phyloP scores from a whole-genome alignment of 2,797 vertebrate genomes.

The Bryconaethiops microstoma region DNA sequence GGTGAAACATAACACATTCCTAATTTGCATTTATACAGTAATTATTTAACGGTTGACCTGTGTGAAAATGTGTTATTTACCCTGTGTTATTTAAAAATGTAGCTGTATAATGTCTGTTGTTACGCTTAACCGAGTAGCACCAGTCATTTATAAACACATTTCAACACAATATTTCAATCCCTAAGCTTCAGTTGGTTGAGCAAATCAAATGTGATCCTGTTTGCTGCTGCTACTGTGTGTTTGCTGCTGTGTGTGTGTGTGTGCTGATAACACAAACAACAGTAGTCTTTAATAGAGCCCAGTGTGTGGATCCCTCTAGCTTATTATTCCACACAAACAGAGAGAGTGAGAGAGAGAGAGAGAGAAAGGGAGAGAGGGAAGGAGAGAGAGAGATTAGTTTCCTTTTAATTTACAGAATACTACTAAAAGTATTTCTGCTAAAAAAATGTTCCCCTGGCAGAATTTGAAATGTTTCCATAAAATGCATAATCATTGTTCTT shows the following conservation, averaged over 20 bases:
- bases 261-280: not conserved
- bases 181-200: too few relatives aligned
- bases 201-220: too few relatives aligned
- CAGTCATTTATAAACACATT: not conserved
- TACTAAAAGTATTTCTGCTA: not conserved
- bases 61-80: too few relatives aligned
- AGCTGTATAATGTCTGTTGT: not conserved
- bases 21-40: too few relatives aligned
- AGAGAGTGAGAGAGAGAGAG: not conserved
- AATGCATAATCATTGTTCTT: conserved; percentile 3
- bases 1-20: too few relatives aligned
- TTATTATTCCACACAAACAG: not conserved
- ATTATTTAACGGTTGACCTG: too few relatives aligned
- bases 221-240: not conserved
- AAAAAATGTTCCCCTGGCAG: not conserved
- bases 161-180: not conserved
- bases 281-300: conserved; percentile 1
- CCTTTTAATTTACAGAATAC: not conserved
- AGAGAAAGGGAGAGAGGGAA: not conserved
- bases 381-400: not conserved
- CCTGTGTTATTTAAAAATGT: too few relatives aligned
- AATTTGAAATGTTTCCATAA: not conserved
- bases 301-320: not conserved
- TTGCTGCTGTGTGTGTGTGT: not conserved
- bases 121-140: not conserved